Conservation (phyloP, 2,113 vertebrate genomes). For the Connochaetes taurinus region DNA sequence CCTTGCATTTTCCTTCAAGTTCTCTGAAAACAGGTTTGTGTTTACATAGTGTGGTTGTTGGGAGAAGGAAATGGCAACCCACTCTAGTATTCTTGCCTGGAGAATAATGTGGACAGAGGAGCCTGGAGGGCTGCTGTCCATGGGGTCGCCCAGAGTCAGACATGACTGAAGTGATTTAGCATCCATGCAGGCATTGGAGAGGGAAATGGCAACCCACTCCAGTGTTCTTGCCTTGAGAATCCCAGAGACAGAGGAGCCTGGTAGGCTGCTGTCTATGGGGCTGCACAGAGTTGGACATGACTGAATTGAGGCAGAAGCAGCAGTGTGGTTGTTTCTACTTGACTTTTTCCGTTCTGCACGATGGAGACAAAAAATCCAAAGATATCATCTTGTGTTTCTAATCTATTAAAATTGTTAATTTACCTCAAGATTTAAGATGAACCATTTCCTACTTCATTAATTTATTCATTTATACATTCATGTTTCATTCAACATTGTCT, state of each 20-base stretch:
- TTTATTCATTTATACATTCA: neutral
- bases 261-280: neutral
- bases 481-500: neutral
- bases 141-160: neutral
- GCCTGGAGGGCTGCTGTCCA: neutral
- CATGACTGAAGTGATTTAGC: neutral
- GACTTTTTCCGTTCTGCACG: neutral
- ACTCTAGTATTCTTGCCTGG: neutral
- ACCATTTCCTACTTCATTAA: neutral
- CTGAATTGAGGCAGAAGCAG: neutral
- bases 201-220: neutral
- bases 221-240: neutral
- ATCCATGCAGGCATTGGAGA: neutral
- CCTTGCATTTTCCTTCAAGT: neutral
- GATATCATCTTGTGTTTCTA: neutral
- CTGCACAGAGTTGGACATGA: rapidly evolving
- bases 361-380: neutral
- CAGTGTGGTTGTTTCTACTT: neutral
- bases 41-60: neutral
- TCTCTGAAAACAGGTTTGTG: neutral
- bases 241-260: neutral
- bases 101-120: neutral
- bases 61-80: neutral
- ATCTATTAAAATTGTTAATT: neutral
- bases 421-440: neutral